phyloP scores from a whole-genome alignment of 2,888 invertebrate species.

The Chrysodeixis includens region DNA sequence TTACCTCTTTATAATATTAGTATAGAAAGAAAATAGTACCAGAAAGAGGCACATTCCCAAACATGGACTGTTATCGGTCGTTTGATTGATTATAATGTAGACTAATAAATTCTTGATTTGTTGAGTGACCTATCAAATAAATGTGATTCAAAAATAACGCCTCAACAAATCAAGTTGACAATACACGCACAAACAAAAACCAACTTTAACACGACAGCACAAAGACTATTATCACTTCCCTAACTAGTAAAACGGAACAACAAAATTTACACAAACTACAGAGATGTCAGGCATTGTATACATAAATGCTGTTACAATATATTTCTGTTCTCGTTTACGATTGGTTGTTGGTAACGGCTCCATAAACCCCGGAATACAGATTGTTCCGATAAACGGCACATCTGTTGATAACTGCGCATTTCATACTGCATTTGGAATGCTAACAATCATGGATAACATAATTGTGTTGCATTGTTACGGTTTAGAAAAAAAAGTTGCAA shows the following conservation, averaged over 20 bases:
- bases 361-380: conserved; percentile 43
- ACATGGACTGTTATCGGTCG: too few relatives aligned
- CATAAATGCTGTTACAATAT: conserved; percentile 9
- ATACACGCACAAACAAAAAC: not conserved
- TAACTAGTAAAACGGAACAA: not conserved
- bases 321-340: conserved; percentile 34
- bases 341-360: conserved; percentile 15
- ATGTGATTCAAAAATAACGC: not conserved
- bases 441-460: conserved; percentile 6
- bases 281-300: not conserved
- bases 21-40: too few relatives aligned
- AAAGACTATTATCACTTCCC: too few relatives aligned
- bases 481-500: not conserved
- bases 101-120: too few relatives aligned
- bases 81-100: not conserved
- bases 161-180: too few relatives aligned
- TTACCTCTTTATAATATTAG: too few relatives aligned
- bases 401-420: conserved; percentile 48
- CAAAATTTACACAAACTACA: not conserved
- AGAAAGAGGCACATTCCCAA: too few relatives aligned
- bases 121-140: not conserved
- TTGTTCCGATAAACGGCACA: conserved; percentile 41
- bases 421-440: conserved; percentile 32
- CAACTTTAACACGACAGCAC: not conserved
- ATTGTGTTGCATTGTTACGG: conserved; percentile 4